phyloP scores from a whole-genome alignment of 1,140 invertebrate species.

The Homalodisca vitripennis region DNA sequence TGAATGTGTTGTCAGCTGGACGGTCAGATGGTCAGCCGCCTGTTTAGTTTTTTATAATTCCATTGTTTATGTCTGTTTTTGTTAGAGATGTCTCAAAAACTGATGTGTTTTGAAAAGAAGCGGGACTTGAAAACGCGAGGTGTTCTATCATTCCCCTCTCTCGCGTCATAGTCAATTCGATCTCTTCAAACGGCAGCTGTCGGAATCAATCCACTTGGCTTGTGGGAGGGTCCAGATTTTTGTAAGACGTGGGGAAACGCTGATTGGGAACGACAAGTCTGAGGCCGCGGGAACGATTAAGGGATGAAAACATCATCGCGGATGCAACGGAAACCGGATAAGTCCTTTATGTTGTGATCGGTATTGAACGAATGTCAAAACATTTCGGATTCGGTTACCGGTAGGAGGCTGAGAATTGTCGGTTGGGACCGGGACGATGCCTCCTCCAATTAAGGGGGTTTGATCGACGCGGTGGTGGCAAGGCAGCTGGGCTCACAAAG shows the following conservation, averaged over 20 bases:
- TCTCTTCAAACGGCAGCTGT: not conserved
- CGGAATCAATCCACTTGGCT: not conserved
- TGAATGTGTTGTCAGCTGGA: no score
- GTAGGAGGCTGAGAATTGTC: not conserved
- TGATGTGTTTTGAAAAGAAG: no score
- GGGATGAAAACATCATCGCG: conserved; percentile 4
- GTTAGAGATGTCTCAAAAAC: no score
- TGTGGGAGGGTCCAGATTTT: not conserved
- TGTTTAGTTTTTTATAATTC: no score
- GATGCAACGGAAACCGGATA: not conserved
- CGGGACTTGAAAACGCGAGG: no score
- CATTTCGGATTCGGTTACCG: conserved; percentile 23
- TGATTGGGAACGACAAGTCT: not conserved
- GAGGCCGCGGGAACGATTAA: not conserved
- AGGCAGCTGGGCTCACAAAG: not conserved
- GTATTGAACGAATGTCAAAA: conserved; percentile 21
- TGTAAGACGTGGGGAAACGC: not conserved
- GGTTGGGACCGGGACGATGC: not conserved
- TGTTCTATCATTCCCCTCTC: no score
- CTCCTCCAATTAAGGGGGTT: conserved; percentile 17
- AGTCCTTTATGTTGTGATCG: conserved; percentile 21
- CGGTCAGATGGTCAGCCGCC: no score
- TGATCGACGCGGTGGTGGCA: not conserved
- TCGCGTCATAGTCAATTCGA: no score
- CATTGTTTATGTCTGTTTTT: no score